phyloP scores from a whole-genome alignment of 2,113 vertebrate species.

The Stegostoma tigrinum region DNA sequence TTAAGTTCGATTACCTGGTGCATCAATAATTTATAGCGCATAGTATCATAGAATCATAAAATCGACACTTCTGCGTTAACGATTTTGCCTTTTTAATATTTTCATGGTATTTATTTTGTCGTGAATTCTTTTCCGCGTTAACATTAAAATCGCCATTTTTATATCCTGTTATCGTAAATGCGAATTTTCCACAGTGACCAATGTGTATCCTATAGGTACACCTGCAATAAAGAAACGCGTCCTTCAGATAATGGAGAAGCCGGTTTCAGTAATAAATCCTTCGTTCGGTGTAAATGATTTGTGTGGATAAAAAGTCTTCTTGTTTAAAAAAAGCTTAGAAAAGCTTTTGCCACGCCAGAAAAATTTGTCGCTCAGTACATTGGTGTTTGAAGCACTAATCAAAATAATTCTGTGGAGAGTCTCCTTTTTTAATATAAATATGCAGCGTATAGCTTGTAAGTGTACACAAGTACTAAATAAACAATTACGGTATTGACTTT shows the following conservation, averaged over 20 bases:
- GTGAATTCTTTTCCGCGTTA: too few relatives aligned
- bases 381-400: background rate
- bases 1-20: background rate
- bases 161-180: background rate
- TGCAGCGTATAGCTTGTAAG: background rate
- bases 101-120: background rate
- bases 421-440: background rate
- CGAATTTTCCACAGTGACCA: background rate
- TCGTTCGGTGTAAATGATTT: background rate
- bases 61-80: background rate
- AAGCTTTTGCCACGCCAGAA: background rate
- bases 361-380: background rate
- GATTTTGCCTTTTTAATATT: background rate
- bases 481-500: slow-evolving; percentile 31
- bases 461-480: slow-evolving; percentile 28
- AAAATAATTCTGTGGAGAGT: background rate
- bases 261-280: background rate
- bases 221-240: background rate
- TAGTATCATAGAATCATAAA: background rate
- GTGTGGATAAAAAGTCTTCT: background rate
- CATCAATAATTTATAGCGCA: background rate
- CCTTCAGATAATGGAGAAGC: background rate
- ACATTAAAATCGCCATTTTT: background rate
- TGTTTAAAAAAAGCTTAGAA: background rate
- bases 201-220: background rate